Evolutionary conservation across 2,888 invertebrate species (phyloP), one percentile per base, ranked within the genome.

Genomic region (Elysia crispata): DNA sequence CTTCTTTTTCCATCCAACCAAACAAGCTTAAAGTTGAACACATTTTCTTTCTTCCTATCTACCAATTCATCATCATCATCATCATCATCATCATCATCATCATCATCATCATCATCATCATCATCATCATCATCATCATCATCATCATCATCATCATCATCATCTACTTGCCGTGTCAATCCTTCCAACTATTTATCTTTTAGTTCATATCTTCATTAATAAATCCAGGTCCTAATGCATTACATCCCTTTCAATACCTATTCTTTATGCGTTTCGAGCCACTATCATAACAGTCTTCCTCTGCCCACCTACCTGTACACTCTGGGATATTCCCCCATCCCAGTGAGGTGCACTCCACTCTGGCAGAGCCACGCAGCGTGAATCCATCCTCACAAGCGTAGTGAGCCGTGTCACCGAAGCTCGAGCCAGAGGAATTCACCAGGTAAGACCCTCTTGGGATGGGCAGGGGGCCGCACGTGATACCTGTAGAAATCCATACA

Each of bases 381-480:
- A 85, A 86, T 18, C 89, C 89, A 25, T 81, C 81, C 50, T 84
- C 74, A 84, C 89, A 89, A 25, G 31, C 67, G 73, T 87, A 89
- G 28, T 79, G 72, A 8, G 87, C 88, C 6, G 77, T 62, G 67
- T 88, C 86, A n/a, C 84, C 85, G 76, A 83, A 88, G 20, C 75
- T 82, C 20, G 84, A 83, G 54, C 85, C 86, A 66, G 85, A 85
- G 50, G 87, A 25, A 49, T 84, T 82, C 23, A 84, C 80, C 76
- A 89, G 75, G 31, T 82, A 82, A 18, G 86, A 86, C 81, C 86
- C 81, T 13, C 75, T 28, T 57, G 87, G 84, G 31, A 85, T 73
- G 11, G 54, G 49, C 18, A 87, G 86, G 8, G 87, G 83, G 57
- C 87, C 87, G 86, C 89, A 89, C 66, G 84, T 80, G 28, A 87